Conservation (phyloP, 2,797 vertebrate genomes). For the Halcyon chelicuti region DNA sequence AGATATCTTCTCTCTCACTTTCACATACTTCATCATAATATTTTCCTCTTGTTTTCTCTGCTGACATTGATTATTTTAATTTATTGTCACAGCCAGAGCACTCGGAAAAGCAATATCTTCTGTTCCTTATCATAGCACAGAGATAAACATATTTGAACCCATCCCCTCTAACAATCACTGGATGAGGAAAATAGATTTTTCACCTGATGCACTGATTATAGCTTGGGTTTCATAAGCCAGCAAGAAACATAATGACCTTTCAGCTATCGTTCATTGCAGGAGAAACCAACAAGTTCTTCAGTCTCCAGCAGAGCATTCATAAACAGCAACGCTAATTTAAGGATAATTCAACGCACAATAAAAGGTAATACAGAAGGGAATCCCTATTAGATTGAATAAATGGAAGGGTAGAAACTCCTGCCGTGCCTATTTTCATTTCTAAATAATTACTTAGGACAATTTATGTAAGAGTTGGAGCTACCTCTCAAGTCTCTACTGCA, state of each 20-base stretch:
- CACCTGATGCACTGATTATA: conserved; percentile 62
- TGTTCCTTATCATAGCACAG: conserved; percentile 45
- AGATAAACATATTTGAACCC: conserved; percentile 51
- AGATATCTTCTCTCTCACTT: conserved; percentile 37
- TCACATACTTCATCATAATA: conserved; percentile 69
- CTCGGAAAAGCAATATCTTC: conserved; percentile 59
- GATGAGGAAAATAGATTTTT: conserved; percentile 72
- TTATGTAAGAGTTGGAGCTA: not conserved
- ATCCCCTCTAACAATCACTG: conserved; percentile 5
- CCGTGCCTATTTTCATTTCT: not conserved
- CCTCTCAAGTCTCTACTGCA: not conserved
- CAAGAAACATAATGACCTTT: conserved; percentile 68
- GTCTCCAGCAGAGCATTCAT: conserved; percentile 47
- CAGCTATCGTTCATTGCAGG: conserved; percentile 37
- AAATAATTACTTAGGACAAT: not conserved
- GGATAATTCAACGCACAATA: conserved; percentile 45
- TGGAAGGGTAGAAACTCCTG: conserved; percentile 21
- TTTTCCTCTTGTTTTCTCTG: conserved; percentile 73
- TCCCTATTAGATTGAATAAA: conserved; percentile 28
- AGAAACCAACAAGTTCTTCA: conserved; percentile 52
- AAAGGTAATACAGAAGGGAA: conserved; percentile 12
- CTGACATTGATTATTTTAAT: conserved; percentile 78
- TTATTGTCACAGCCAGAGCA: conserved; percentile 74
- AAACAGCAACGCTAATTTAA: conserved; percentile 55
- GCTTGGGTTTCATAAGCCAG: conserved; percentile 65